Evolutionary conservation across 2,888 invertebrate species (phyloP).

Genomic region (Agrochola macilenta): DNA sequence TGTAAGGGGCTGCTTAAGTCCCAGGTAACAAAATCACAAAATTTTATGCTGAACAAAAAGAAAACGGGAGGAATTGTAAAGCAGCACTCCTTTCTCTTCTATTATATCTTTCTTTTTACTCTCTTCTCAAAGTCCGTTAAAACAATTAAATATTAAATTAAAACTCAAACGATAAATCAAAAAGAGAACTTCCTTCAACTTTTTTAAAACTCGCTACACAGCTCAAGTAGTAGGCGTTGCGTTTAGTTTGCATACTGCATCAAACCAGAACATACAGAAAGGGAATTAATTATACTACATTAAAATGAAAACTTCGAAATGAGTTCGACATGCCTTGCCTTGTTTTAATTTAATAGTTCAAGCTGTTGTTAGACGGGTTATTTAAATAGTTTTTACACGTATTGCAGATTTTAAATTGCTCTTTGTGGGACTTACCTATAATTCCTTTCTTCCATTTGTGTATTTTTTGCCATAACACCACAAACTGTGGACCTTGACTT

Average conservation of each 20-base stretch:
- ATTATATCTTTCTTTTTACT: background rate
- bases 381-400: constrained; percentile 43
- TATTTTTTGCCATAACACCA: background rate
- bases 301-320: constrained; percentile 72
- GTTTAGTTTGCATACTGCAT: constrained; percentile 55
- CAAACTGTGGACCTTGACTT: background rate
- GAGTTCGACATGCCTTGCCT: constrained; percentile 68
- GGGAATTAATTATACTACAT: constrained; percentile 78
- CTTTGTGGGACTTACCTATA: background rate
- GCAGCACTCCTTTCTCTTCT: background rate
- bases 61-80: background rate
- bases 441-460: background rate
- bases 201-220: constrained; percentile 22
- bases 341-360: constrained; percentile 63
- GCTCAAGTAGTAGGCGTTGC: constrained; percentile 43
- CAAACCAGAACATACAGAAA: constrained; percentile 69
- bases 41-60: background rate
- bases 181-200: background rate
- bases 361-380: constrained; percentile 51
- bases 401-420: constrained; percentile 43
- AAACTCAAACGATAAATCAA: constrained; percentile 34
- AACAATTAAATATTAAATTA: constrained; percentile 40
- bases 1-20: background rate
- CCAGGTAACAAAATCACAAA: constrained; percentile 1
- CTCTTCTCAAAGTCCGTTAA: constrained; percentile 8